Percentiles rank a stretch among this genome's conserved stretches.
Evolutionary conservation across 2,888 invertebrate genomes (phyloP).

Genomic region (Steinernema carpocapsae): DNA sequence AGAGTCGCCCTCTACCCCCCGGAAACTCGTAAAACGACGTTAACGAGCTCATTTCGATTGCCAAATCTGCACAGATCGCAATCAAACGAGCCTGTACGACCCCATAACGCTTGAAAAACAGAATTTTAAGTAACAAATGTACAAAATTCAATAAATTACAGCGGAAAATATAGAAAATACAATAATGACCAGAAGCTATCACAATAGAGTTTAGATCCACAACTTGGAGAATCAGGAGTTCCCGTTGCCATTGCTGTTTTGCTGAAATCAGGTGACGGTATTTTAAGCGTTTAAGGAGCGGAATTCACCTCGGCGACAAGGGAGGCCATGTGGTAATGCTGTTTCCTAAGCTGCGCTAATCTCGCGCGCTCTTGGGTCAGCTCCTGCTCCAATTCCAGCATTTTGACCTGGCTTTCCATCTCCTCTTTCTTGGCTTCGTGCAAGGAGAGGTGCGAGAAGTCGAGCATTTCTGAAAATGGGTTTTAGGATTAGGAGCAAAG

Average conservation of each 20-base stretch:
- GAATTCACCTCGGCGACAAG: conserved; percentile 50
- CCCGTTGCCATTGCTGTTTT: not conserved
- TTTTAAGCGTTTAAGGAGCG: not conserved
- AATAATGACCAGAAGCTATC: not conserved
- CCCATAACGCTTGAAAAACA: too few species aligned
- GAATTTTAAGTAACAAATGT: too few species aligned
- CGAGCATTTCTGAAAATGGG: conserved; percentile 79
- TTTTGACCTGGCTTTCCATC: conserved; percentile 87
- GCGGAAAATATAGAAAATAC: not conserved
- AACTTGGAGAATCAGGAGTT: conserved; percentile 9
- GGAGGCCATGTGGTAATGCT: conserved; percentile 80
- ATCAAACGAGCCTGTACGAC: too few species aligned
- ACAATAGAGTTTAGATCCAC: not conserved
- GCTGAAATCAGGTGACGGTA: not conserved
- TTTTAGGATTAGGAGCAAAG: not conserved
- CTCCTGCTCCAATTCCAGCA: conserved; percentile 88
- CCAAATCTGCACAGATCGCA: too few species aligned
- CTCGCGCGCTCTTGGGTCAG: conserved; percentile 85
- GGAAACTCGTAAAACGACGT: too few species aligned
- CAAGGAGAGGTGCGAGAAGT: conserved; percentile 84
- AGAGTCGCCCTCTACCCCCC: too few species aligned
- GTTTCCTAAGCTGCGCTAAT: conserved; percentile 84
- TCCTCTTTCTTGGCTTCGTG: conserved; percentile 93
- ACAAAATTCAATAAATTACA: conserved; percentile 5
- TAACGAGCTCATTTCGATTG: too few species aligned